These are phyloP conservation scores for Icerya purchasi DNA, from an alignment of 2,888 invertebrate species.

Conservation along the genomic window DNA sequence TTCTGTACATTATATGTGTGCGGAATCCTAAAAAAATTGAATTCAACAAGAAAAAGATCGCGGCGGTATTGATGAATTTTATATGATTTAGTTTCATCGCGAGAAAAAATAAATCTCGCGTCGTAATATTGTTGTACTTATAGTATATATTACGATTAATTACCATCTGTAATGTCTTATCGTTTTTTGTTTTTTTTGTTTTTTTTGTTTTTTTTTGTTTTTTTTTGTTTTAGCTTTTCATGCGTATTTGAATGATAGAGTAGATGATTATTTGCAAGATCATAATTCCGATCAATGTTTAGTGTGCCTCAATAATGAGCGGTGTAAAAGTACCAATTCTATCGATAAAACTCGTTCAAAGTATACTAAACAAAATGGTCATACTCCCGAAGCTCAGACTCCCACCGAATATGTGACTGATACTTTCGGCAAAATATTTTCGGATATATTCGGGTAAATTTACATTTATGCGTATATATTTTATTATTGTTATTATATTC, in stretches of 20 bases:
- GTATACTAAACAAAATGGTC: neutral
- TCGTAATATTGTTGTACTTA: too few relatives aligned
- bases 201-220: neutral
- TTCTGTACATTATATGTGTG: too few relatives aligned
- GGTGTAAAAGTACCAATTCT: neutral
- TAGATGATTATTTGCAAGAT: conserved; percentile 61
- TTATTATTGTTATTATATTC: too few relatives aligned
- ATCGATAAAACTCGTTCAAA: neutral
- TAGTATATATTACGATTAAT: too few relatives aligned
- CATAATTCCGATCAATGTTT: conserved; percentile 61
- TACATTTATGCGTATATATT: too few relatives aligned
- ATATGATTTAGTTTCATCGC: too few relatives aligned
- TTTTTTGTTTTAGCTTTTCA: conserved; percentile 21
- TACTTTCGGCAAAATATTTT: neutral
- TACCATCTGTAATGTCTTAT: too few relatives aligned
- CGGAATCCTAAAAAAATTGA: too few relatives aligned
- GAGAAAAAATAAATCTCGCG: too few relatives aligned
- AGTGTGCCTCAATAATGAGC: conserved; percentile 33
- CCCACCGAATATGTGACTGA: neutral
- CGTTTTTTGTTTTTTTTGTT: too few relatives aligned
- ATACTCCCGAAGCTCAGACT: neutral
- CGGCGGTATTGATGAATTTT: too few relatives aligned
- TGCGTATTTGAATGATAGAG: conserved; percentile 19
- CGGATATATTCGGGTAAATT: neutral
- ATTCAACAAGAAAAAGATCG: too few relatives aligned